Evolutionary conservation across 37 sponge, comb jelly and placozoan genomes (phyloP), one percentile per base, ranked within the genome.

Genomic region (Haliclona indistincta): DNA sequence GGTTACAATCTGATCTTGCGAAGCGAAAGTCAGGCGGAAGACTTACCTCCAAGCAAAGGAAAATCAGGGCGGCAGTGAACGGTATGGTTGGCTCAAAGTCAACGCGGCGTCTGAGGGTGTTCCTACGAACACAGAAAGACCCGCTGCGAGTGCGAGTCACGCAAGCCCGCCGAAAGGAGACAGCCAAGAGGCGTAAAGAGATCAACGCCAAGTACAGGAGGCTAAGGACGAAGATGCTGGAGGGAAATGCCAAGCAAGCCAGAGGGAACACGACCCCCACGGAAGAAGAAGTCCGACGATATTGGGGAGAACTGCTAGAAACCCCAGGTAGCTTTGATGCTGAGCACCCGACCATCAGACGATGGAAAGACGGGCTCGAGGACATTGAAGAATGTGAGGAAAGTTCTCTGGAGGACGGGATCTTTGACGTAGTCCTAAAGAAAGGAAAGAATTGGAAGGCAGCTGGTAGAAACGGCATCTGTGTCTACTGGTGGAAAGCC

Each of bases 401-500:
- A 17, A 17, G 17, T 17, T 49, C 17, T 13, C 53, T 17, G 13
- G 61, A 58, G 6, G 30, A 5, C 15, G 30, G 29, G 15, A 5
- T 58, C 13, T 58, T 7, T 28, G 61, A 11, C 13, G 30, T 4
- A 6, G 61, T 58, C 25, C 6, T 10, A 4, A 4, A 10, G 13
- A 58, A 58, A 10, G 6, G 25, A 10, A 15, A 11, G n/a, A n/a
- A n/a, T n/a, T n/a, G n/a, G n/a, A n/a, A n/a, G n/a, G n/a, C n/a
- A n/a, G n/a, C n/a, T n/a, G 61, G 61, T 5, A 28, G 29, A 28
- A 11, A 58, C 15, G 61, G 15, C 5, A 58, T 58, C 13, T 58
- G 61, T 58, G 61, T 7, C 30, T 58, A 13, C 61, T 58, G 61
- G 61, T 58, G 61, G 61, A 58, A 58, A 10, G 29, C 6, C 7